These are phyloP conservation scores for Iselma pallidipennis DNA, from an alignment of 2,888 invertebrate species.

Conservation along the genomic window DNA sequence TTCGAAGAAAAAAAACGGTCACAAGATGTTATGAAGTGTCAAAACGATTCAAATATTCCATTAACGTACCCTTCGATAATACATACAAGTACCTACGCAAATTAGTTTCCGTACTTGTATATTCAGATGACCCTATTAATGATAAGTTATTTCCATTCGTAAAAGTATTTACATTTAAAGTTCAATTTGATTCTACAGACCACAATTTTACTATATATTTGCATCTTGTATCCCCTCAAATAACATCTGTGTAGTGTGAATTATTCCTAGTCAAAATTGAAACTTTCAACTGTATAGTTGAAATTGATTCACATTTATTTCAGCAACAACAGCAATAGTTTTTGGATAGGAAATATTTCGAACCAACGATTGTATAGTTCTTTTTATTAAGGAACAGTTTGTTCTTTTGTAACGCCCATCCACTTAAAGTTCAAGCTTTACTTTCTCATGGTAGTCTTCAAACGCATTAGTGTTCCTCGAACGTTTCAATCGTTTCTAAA, in stretches of 20 bases:
- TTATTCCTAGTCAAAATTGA: slow-evolving; percentile 14
- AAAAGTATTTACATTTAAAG: slow-evolving; percentile 20
- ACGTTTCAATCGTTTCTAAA: slow-evolving; percentile 36
- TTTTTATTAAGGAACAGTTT: slow-evolving; percentile 7
- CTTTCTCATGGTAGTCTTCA: slow-evolving; percentile 21
- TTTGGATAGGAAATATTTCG: slow-evolving; percentile 5
- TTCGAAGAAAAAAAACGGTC: neutral
- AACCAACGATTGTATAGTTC: slow-evolving; percentile 20
- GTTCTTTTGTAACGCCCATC: slow-evolving; percentile 25
- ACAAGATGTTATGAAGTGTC: neutral
- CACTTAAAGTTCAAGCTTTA: slow-evolving; percentile 20
- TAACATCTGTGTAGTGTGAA: slow-evolving; percentile 2
- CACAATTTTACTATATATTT: slow-evolving; percentile 7
- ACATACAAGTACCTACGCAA: neutral
- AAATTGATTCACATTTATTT: neutral
- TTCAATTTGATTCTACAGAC: slow-evolving; percentile 20
- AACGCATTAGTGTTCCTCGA: slow-evolving; percentile 39
- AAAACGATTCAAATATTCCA: neutral
- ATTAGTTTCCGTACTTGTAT: slow-evolving; percentile 4
- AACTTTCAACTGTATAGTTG: slow-evolving; percentile 18
- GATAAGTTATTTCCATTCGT: slow-evolving; percentile 6
- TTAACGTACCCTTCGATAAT: neutral
- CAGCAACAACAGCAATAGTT: neutral
- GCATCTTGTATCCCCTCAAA: slow-evolving; percentile 18
- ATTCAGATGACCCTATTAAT: slow-evolving; percentile 1